phyloP scores from a whole-genome alignment of 2,888 invertebrate genomes.

The Exocentrus adspersus region DNA sequence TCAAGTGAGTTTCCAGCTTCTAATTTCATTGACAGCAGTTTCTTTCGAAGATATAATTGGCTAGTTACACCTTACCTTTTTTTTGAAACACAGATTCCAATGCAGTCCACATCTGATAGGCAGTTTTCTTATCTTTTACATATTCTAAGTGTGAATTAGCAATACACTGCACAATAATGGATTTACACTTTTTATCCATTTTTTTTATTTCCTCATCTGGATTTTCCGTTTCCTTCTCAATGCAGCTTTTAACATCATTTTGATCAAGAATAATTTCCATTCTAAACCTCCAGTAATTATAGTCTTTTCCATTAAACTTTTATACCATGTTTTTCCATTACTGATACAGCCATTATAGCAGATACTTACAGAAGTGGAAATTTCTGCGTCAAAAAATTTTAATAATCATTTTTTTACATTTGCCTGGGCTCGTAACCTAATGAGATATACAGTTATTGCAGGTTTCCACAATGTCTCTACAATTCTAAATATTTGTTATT shows the following conservation, averaged over 20 bases:
- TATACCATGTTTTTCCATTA: too few species aligned
- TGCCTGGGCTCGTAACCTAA: too few species aligned
- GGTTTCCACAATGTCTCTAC: too few species aligned
- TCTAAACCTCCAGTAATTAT: neutral
- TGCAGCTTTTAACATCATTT: neutral
- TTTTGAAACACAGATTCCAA: neutral
- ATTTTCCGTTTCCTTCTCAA: neutral
- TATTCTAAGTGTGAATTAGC: neutral
- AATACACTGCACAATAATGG: neutral
- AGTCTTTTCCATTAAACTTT: neutral
- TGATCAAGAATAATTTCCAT: neutral
- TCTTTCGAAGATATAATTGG: slow-evolving; percentile 13
- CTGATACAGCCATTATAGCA: too few species aligned
- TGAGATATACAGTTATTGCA: too few species aligned
- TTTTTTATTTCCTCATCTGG: neutral
- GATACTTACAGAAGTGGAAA: too few species aligned
- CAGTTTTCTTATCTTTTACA: neutral
- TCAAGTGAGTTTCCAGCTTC: slow-evolving; percentile 7
- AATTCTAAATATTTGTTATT: too few species aligned
- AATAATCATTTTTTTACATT: too few species aligned
- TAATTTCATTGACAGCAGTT: slow-evolving; percentile 27
- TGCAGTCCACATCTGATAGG: neutral
- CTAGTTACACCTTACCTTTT: neutral
- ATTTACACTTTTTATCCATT: neutral
- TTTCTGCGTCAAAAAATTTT: too few species aligned